A percentile compares a stretch with the other conserved stretches of the same genome.
These are phyloP conservation scores for Theristicus caerulescens DNA, from an alignment of 2,113 vertebrate genomes.

Conservation along the genomic window DNA sequence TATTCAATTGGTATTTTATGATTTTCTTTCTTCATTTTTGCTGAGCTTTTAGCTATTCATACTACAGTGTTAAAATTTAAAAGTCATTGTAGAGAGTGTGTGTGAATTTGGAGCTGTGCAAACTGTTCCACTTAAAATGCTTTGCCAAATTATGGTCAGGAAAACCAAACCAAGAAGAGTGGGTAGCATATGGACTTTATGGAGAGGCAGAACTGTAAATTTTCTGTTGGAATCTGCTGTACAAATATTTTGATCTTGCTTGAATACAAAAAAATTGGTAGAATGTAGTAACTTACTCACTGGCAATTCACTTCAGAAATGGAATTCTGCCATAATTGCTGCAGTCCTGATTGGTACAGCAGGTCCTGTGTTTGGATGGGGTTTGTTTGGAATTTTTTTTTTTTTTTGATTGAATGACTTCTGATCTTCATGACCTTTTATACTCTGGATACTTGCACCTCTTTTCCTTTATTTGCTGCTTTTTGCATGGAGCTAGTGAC, in stretches of 20 bases:
- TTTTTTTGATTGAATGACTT: neutral
- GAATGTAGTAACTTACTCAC: neutral
- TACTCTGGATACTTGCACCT: neutral
- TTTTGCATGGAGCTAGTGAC: neutral
- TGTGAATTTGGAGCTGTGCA: neutral
- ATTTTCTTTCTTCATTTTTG: neutral
- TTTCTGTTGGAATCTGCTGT: neutral
- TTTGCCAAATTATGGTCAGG: neutral
- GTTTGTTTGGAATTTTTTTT: neutral
- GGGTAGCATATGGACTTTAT: neutral
- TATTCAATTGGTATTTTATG: neutral
- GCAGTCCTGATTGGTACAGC: neutral
- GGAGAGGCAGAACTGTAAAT: neutral
- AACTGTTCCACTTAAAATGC: neutral
- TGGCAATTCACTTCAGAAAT: neutral
- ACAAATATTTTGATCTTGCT: conserved; percentile 25
- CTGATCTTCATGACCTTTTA: neutral
- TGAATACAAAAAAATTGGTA: neutral
- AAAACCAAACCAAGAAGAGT: neutral
- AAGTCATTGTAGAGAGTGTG: neutral
- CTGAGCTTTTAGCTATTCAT: neutral
- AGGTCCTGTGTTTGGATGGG: neutral
- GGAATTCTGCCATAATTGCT: neutral
- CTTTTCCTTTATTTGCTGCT: neutral
- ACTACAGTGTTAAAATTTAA: neutral